Base-by-base conservation (phyloP, 2,113 vertebrate genomes). In the Poeciliopsis retropinna region DNA sequence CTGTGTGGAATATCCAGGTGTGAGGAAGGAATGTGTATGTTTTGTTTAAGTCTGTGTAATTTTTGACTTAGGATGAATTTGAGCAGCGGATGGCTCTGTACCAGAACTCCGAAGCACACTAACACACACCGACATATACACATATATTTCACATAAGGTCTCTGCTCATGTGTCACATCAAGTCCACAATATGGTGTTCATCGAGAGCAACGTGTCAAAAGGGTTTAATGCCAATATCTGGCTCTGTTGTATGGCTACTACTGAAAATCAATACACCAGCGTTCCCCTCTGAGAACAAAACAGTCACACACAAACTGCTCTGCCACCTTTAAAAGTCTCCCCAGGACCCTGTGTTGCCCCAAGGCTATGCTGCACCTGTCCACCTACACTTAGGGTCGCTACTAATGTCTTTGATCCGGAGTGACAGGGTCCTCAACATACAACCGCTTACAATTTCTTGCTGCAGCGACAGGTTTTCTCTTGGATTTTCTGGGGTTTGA, bases 141-240 rank as follows among this genome's bases (percentile, higher is more conserved):
- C 14, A 15, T 57, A 25, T 57, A 57, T n/a, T n/a, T 22, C 25
- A n/a, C 25, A 25, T 17, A n/a, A 57, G 25, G 22, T n/a, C 29
- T 12, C 79, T 71, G 10, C 78, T 70, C 27, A 54, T 74, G 76
- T 85, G 87, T 88, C 80, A 80, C 82, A 89, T 88, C 80, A 80
- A 84, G 72, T 77, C 77, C 54, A 83, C 84, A 82, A 74, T 70
- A 47, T 73, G 29, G 75, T 82, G 78, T 90, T 89, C 81, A 88
- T 71, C 73, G 75, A 83, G 73, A 87, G 75, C 81, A 78, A 88
- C 78, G 78, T 82, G 89, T 92, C 91, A 91, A 83, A 90, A 79
- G 87, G 88, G 82, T 91, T 93, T 92, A 91, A 91, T 85, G 87
- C 87, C 88, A 87, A 91, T 89, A 89, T 79, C 82, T 87, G 73